Evolutionary conservation across 2,797 vertebrate species (phyloP), one percentile per base, ranked within the genome.

Genomic region (Halcyon badia): DNA sequence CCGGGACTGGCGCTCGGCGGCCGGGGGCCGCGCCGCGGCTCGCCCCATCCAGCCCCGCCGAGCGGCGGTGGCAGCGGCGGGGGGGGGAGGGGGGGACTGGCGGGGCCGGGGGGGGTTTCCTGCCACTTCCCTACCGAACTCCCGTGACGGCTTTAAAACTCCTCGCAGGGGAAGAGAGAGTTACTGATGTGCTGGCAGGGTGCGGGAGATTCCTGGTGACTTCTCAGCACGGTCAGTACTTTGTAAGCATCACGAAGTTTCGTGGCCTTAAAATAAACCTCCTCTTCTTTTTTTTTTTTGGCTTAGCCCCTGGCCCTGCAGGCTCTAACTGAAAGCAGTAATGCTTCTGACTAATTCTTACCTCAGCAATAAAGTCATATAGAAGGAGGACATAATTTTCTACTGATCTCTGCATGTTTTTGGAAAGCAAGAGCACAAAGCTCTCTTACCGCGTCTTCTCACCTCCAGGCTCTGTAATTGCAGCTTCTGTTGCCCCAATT

Each of bases 401-500:
- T 69, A 14, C 56, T 57, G 6, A 30, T 78, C 35, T 51, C 39
- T 4, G 56, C n/a, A 0, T 58, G 71, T 2, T 58, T 91, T 76
- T 54, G 41, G 46, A 51, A 88, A 46, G 61, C 41, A 8, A 22
- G 79, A 61, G 52, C 2, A 0, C 49, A 16, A 41, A 49, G 61
- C 49, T 73, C 60, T 80, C 60, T 51, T 65, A 24, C 46, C 31
- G 15, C 31, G 37, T 92, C 64, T 35, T 54, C 75, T 73, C 76
- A 91, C 64, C 84, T 41, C 44, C 82, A 30, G 89, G 93, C 75
- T 94, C 87, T 9, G 18, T 17, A 82, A 54, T 8, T 54, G 75
- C 91, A 84, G 71, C 68, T 91, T 94, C 76, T 71, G 42, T 68
- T 93, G 80, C 41, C 73, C 80, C 90, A 68, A 57, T 93, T 95